Base-by-base conservation (phyloP, 1,140 invertebrate species). In the Hyles vespertilio region DNA sequence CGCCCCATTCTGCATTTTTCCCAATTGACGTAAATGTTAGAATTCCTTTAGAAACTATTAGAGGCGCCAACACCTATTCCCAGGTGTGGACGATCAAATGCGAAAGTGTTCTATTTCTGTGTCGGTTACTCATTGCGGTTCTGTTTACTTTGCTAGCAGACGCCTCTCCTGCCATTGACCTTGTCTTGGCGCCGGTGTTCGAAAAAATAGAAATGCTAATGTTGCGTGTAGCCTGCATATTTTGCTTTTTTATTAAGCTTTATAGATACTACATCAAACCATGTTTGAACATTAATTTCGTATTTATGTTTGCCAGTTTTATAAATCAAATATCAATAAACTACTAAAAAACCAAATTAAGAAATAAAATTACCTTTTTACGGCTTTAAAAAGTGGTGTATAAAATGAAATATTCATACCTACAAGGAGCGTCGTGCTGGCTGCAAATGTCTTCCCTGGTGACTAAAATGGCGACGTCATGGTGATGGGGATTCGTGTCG, bases 401-500 rank as follows among this genome's bases (percentile, higher is more conserved):
- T 5, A 22, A 33, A 48, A 10, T 11, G 22, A 48, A 56, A 48
- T 33, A 34, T 68, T 68, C 87, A 63, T 88, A 90, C 89, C 87
- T 90, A 86, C 89, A 90, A 67, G 94, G 94, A 45, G 92, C 91
- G 79, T 95, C 93, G 69, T 93, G 91, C 58, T 92, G 91, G 43
- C 94, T 94, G 87, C 96, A 98, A 66, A 97, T 97, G 79, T 98
- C 95, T 77, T 94, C 93, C 67, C 96, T 94, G 47, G 97, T 98
- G 32, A 98, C 91, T 4, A 98, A 90, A 68, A 98, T 94, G 45
- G 97, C 97, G 0, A 98, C 96, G 75, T 98, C 97, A 80, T 98
- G 97, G 76, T 98, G 97, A 74, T 96, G 93, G 4, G 96, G 96
- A 87, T 97, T 93, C 3, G 92, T 90, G 64, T 97, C 95, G 67